Evolutionary conservation across 2,888 invertebrate genomes (phyloP), one percentile per base, ranked within the genome.

Genomic region (Eueremaeus valkanovi): DNA sequence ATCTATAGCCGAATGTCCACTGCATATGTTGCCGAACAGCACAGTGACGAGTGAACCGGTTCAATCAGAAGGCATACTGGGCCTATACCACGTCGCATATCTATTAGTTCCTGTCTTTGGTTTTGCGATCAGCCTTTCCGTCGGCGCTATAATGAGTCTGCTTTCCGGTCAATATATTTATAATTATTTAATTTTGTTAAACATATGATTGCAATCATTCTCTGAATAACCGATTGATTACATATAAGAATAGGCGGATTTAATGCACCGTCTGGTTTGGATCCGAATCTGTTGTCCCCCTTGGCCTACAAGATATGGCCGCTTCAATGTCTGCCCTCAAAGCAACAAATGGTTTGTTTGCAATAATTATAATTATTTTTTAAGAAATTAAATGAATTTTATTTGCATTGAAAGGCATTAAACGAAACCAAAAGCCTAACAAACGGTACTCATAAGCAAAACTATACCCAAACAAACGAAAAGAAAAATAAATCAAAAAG

Each of bases 21-120:
- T n/a, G 36, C 21, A 73, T 36, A 21, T 42, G 2, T 0, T 61
- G 0, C 29, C 40, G 16, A 76, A 76, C 42, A 33, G 74, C 24
- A 24, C n/a, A 5, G 45, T n/a, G 0, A 11, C 36, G 3, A n/a
- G 70, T 6, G 36, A 72, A 11, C 6, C 29, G 6, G 24, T 24
- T 11, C 72, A 76, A 36, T 63, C 73, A 11, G 63, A 36, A 8
- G 76, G 76, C 16, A 61, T 76, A n/a, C 33, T 77, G 0, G 31
- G 31, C 13, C 49, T 77, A 49, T 77, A 76, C 45, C 77, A 77
- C 27, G 73, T 78, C 40, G 74, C 78, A 24, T 77, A 75, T 66
- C 75, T 78, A 36, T 73, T 78, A 40, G 78, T 78, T 5, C 78
- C 78, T 21, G 75, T 77, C 21, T 61, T 73, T 36, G 78, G 78